A percentile compares a stretch with the other conserved stretches of the same genome.
phyloP scores from a whole-genome alignment of 2,797 vertebrate species.

The Parambassis ranga region DNA sequence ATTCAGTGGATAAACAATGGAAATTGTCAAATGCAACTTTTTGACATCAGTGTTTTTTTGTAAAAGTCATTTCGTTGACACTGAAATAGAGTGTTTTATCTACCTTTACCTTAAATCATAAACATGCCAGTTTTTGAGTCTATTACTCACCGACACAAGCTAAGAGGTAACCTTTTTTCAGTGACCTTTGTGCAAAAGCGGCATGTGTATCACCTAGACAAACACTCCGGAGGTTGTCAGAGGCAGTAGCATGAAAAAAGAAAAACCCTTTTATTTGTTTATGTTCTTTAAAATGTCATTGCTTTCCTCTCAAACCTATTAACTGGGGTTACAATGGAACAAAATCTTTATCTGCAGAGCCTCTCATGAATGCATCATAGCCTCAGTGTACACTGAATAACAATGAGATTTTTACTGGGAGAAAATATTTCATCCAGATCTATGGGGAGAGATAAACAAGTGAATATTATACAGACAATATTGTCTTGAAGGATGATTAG shows the following conservation, averaged over 20 bases:
- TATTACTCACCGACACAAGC: constrained; percentile 15
- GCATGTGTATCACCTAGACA: constrained; percentile 27
- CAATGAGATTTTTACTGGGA: constrained; percentile 53
- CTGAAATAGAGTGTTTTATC: constrained; percentile 7
- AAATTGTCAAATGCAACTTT: no score
- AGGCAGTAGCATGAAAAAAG: constrained; percentile 5
- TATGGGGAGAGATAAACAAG: constrained; percentile 57
- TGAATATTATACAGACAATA: constrained; percentile 52
- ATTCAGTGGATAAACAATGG: no score
- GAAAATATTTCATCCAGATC: constrained; percentile 58
- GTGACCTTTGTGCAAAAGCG: constrained; percentile 57
- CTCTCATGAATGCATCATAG: constrained; percentile 60
- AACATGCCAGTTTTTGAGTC: constrained; percentile 1
- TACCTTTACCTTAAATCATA: constrained; percentile 6
- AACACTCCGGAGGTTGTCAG: constrained; percentile 43
- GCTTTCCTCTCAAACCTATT: constrained; percentile 52
- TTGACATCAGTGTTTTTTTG: no score
- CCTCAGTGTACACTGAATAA: constrained; percentile 50
- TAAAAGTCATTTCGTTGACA: not conserved
- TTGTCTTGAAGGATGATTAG: constrained; percentile 47
- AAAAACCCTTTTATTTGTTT: constrained; percentile 61
- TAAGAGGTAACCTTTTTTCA: constrained; percentile 1
- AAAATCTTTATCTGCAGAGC: constrained; percentile 60
- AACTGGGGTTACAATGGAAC: constrained; percentile 56
- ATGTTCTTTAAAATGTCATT: constrained; percentile 72